phyloP scores from a whole-genome alignment of 2,888 invertebrate genomes.

The Latrodectus hesperus region DNA sequence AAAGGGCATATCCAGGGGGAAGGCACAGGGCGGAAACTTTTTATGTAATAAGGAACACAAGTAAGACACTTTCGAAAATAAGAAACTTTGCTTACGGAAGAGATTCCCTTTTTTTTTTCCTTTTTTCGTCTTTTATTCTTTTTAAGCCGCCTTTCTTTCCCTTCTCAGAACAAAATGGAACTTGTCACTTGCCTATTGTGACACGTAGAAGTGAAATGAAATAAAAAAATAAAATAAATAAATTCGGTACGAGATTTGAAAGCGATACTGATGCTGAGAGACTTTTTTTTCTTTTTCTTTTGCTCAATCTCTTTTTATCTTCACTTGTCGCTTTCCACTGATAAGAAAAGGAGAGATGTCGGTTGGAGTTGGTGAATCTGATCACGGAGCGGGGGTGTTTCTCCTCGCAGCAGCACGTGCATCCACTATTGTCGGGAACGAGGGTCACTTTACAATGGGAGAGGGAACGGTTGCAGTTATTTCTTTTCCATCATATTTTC shows the following conservation, averaged over 20 bases:
- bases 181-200: slow-evolving; percentile 56
- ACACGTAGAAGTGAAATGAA: slow-evolving; percentile 7
- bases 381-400: slow-evolving; percentile 14
- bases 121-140: slow-evolving; percentile 2
- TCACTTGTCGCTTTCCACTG: neutral
- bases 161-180: slow-evolving; percentile 28
- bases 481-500: neutral
- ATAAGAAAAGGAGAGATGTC: neutral
- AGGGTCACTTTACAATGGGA: slow-evolving; percentile 5
- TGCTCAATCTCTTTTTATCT: neutral
- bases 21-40: slow-evolving; percentile 5
- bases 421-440: slow-evolving; percentile 30
- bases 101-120: slow-evolving; percentile 11
- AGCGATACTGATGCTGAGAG: slow-evolving; percentile 40
- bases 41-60: slow-evolving; percentile 45
- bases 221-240: slow-evolving; percentile 5
- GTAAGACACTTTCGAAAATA: slow-evolving; percentile 27
- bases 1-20: neutral
- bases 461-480: neutral
- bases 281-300: neutral
- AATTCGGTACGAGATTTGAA: slow-evolving; percentile 32
- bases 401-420: slow-evolving; percentile 19
- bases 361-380: slow-evolving; percentile 16
- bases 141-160: too few relatives aligned
- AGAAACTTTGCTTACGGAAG: slow-evolving; percentile 49